These are phyloP conservation scores for Podocnemis expansa DNA, from an alignment of 2,113 vertebrate genomes.

Conservation along the genomic window DNA sequence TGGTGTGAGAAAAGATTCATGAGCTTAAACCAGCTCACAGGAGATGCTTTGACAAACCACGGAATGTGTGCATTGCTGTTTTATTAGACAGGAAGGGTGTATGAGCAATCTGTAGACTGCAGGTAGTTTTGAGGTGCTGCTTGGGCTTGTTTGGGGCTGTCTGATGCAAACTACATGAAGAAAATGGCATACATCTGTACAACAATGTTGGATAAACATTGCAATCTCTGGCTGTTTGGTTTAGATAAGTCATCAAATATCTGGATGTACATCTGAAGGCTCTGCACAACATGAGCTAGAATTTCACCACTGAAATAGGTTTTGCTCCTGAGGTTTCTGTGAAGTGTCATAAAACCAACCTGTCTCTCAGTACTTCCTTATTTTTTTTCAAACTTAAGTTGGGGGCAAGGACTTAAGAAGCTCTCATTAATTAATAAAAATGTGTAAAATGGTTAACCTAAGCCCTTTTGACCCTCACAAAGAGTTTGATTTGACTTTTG, in stretches of 20 bases:
- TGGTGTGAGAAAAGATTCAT: rapidly evolving
- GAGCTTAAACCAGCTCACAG: rapidly evolving
- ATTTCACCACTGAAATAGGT: neutral
- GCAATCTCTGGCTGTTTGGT: neutral
- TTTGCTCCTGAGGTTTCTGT: neutral
- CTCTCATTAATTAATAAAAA: neutral
- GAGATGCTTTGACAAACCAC: neutral
- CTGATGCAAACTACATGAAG: neutral
- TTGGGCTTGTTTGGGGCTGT: neutral
- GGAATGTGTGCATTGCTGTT: neutral
- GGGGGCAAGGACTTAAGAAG: neutral
- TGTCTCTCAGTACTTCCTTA: neutral
- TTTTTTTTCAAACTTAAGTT: neutral
- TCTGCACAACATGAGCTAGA: neutral
- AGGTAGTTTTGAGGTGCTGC: neutral
- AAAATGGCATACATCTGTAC: neutral
- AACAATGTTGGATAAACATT: rapidly evolving
- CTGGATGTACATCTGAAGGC: neutral
- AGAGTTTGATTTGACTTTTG: neutral
- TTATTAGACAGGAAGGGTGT: rapidly evolving
- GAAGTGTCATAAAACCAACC: neutral
- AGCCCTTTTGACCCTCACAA: neutral
- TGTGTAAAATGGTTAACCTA: neutral
- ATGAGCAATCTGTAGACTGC: rapidly evolving
- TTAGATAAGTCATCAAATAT: neutral